Evolutionary conservation across 2,888 invertebrate species (phyloP).

Genomic region (Philereme transversata): DNA sequence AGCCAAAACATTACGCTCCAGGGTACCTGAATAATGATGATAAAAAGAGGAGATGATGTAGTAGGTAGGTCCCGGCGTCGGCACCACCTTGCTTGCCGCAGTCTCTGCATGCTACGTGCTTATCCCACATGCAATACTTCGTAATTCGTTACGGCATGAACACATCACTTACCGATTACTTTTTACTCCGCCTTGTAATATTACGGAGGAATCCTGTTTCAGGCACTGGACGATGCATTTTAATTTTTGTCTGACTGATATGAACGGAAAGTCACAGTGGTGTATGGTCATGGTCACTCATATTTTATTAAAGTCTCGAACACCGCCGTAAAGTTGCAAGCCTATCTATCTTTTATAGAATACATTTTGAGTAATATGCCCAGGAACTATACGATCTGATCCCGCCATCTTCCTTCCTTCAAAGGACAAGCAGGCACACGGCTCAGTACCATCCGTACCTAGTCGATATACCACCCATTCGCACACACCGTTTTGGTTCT

Average conservation of each 20-base stretch:
- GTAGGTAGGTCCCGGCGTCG: constrained; percentile 5
- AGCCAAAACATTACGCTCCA: constrained; percentile 20
- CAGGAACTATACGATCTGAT: too few relatives aligned
- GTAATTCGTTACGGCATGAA: constrained; percentile 37
- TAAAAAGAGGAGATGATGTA: constrained; percentile 21
- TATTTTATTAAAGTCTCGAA: too few relatives aligned
- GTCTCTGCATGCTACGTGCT: constrained; percentile 21
- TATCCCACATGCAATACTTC: constrained; percentile 35
- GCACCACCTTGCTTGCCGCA: constrained; percentile 8
- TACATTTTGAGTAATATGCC: too few relatives aligned
- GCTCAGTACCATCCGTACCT: too few relatives aligned
- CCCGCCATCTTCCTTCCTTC: too few relatives aligned
- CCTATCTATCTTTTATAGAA: too few relatives aligned
- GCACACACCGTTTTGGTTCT: too few relatives aligned
- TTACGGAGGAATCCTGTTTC: constrained; percentile 27
- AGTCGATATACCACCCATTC: too few relatives aligned
- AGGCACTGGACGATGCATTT: background rate
- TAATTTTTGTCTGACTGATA: constrained; percentile 2
- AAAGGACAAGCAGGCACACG: too few relatives aligned
- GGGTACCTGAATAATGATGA: constrained; percentile 21
- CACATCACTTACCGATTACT: constrained; percentile 35
- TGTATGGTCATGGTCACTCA: too few relatives aligned
- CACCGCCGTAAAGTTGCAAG: too few relatives aligned
- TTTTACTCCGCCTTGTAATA: constrained; percentile 29
- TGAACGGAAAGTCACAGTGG: too few relatives aligned